Percentiles rank a stretch among this genome's conserved stretches.
Evolutionary conservation across 2,113 vertebrate species (phyloP).

Genomic region (Sisor rabdophorus): DNA sequence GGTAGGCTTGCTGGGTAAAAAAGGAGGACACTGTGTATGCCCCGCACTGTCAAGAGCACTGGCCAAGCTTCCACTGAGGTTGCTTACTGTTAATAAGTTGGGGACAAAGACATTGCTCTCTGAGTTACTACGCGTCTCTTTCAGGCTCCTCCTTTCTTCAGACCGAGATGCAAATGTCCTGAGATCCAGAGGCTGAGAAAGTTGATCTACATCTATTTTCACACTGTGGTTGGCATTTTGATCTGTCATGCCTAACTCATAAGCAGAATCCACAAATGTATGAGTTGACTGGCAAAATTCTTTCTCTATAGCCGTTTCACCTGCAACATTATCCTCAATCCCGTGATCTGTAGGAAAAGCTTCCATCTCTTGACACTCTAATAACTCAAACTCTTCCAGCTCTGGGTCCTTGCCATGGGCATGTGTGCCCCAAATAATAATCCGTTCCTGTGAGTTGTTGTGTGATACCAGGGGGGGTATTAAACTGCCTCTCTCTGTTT

Average conservation of each 20-base stretch:
- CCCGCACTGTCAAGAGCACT: conserved; percentile 61
- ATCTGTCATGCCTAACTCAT: conserved; percentile 38
- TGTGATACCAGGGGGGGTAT: conserved; percentile 65
- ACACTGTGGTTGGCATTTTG: conserved; percentile 64
- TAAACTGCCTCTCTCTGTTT: conserved; percentile 45
- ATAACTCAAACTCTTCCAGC: conserved; percentile 62
- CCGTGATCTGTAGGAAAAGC: conserved; percentile 56
- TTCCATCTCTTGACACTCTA: conserved; percentile 65
- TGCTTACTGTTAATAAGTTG: conserved; percentile 60
- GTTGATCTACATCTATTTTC: conserved; percentile 49
- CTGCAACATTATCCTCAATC: conserved; percentile 49
- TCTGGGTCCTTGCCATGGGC: conserved; percentile 60
- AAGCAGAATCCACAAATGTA: conserved; percentile 57
- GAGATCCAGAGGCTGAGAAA: conserved; percentile 57
- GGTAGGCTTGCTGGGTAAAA: conserved; percentile 54
- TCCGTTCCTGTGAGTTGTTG: conserved; percentile 63
- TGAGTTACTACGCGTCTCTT: conserved; percentile 64
- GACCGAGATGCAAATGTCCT: conserved; percentile 56
- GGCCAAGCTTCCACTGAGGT: conserved; percentile 65
- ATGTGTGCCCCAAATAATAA: conserved; percentile 70
- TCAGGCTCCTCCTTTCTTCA: conserved; percentile 53
- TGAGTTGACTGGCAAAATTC: conserved; percentile 11
- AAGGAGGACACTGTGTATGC: conserved; percentile 40
- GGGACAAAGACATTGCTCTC: conserved; percentile 71
- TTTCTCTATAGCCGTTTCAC: conserved; percentile 60